Evolutionary conservation across 64 coral and sea anemone species (phyloP).

Genomic region (Actinia tenebrosa): DNA sequence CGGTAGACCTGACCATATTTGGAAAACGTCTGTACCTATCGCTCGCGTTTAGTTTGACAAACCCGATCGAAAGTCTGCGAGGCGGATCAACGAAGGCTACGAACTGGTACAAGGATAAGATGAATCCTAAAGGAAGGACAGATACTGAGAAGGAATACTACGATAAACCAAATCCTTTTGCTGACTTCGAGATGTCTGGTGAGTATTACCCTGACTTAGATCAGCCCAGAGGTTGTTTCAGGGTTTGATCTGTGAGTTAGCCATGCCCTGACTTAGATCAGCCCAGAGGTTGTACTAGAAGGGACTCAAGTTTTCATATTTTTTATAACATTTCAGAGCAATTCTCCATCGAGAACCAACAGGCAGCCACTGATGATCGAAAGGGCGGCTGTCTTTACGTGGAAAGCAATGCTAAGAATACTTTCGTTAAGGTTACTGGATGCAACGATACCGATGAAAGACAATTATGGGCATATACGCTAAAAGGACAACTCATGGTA

Average conservation of each 20-base stretch:
- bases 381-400: constrained; percentile 83
- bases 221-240: too few relatives aligned
- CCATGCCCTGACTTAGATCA: not conserved
- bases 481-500: constrained; percentile 91
- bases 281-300: not conserved
- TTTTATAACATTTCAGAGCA: constrained; percentile 31
- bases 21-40: constrained; percentile 76
- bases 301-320: not conserved
- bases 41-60: constrained; percentile 53
- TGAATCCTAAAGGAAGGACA: constrained; percentile 75
- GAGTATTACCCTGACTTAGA: not conserved
- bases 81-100: constrained; percentile 44
- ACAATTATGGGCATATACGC: constrained; percentile 76
- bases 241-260: too few relatives aligned
- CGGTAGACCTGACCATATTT: constrained; percentile 94
- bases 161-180: constrained; percentile 89
- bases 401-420: constrained; percentile 70
- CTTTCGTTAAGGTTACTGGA: constrained; percentile 67
- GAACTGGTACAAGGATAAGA: constrained; percentile 84
- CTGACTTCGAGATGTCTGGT: constrained; percentile 96
- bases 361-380: constrained; percentile 71
- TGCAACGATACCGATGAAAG: constrained; percentile 83
- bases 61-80: constrained; percentile 64
- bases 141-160: constrained; percentile 84
- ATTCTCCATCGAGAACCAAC: constrained; percentile 95